phyloP scores from a whole-genome alignment of 2,113 vertebrate species.

The Mixornis gularis region DNA sequence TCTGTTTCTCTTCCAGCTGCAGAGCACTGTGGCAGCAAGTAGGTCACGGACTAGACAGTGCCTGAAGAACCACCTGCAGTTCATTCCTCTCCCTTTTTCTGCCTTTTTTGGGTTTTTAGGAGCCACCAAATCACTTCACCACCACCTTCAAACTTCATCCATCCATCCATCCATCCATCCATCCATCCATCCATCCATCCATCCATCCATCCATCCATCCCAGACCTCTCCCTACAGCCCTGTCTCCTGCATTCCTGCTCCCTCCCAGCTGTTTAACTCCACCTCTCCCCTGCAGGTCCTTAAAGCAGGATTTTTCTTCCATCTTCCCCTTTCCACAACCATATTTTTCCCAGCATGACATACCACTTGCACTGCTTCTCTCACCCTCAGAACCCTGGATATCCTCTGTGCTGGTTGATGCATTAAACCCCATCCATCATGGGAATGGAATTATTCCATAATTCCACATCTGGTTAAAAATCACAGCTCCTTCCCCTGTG shows the following conservation, averaged over 20 bases:
- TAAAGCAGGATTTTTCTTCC: background rate
- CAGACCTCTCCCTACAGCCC: background rate
- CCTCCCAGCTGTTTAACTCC: background rate
- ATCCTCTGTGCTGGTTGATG: background rate
- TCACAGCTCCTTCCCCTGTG: background rate
- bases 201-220: background rate
- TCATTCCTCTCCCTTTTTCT: background rate
- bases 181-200: background rate
- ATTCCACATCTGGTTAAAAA: background rate
- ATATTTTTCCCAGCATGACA: accelerated
- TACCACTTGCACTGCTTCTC: background rate
- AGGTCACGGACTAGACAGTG: background rate
- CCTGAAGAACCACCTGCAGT: background rate
- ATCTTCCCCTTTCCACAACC: background rate
- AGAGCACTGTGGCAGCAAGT: background rate
- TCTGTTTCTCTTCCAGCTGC: background rate
- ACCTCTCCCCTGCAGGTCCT: background rate
- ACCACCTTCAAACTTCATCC: background rate
- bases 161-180: background rate
- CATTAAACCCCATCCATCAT: background rate
- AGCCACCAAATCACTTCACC: background rate
- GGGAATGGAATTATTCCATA: background rate
- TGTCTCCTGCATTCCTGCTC: background rate
- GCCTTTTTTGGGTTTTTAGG: background rate
- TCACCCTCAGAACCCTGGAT: background rate